Percentiles rank a stretch among this genome's conserved stretches.
These are phyloP conservation scores for Oncorhynchus mykiss DNA, from an alignment of 2,113 vertebrate genomes.

Conservation along the genomic window DNA sequence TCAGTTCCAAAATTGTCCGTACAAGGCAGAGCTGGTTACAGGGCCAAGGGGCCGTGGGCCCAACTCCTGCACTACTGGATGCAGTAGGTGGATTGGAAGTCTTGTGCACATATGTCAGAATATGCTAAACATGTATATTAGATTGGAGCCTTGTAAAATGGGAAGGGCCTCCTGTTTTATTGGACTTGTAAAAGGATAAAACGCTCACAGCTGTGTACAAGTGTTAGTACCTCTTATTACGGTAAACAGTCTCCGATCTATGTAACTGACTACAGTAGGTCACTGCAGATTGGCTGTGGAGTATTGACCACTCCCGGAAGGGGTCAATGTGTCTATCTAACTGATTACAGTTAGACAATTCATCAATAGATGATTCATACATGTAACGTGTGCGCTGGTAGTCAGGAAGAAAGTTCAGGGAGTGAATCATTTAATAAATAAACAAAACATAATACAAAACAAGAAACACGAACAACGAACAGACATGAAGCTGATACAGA, in stretches of 20 bases:
- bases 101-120: constrained; percentile 35
- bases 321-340: not conserved
- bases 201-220: constrained; percentile 30
- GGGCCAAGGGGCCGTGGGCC: not conserved
- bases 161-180: constrained; percentile 52
- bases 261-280: not conserved
- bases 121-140: constrained; percentile 43
- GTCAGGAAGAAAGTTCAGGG: too few species aligned
- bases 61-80: too few species aligned
- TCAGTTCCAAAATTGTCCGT: not conserved
- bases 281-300: not conserved
- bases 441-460: too few species aligned
- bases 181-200: constrained; percentile 58
- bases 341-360: not conserved
- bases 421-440: too few species aligned
- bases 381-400: too few species aligned
- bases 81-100: not conserved
- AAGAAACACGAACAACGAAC: too few species aligned
- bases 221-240: not conserved
- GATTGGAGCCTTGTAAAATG: constrained; percentile 51
- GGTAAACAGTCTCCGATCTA: not conserved
- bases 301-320: not conserved
- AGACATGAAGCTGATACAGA: too few species aligned
- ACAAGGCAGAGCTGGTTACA: not conserved
- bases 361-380: not conserved